A percentile compares a stretch with the other conserved stretches of the same genome.
Conservation (phyloP, 2,797 vertebrate genomes). For the Austrolebias charrua region DNA sequence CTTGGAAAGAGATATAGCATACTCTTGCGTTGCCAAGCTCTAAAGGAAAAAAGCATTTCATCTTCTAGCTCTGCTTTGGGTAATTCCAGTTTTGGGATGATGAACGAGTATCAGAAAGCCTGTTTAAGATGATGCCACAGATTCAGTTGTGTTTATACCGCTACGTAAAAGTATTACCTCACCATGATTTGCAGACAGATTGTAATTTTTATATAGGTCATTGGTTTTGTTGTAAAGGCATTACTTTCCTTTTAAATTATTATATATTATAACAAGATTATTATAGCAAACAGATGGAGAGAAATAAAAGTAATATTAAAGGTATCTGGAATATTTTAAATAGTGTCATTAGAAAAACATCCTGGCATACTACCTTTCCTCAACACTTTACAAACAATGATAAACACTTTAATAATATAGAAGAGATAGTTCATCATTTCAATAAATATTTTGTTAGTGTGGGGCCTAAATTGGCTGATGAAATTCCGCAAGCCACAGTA, state of each 20-base stretch:
- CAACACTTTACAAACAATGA: no score
- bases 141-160: slow-evolving; percentile 8
- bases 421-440: no score
- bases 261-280: no score
- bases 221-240: slow-evolving; percentile 8
- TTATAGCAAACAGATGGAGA: no score
- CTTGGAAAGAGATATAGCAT: slow-evolving; percentile 39
- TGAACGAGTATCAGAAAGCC: slow-evolving; percentile 13
- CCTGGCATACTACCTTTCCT: no score
- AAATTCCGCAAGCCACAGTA: no score
- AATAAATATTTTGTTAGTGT: no score
- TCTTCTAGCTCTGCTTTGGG: slow-evolving; percentile 21
- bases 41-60: slow-evolving; percentile 47
- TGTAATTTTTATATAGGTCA: neutral
- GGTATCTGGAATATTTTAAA: no score
- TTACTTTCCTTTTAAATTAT: neutral
- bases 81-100: slow-evolving; percentile 43
- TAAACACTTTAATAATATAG: no score
- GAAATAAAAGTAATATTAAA: no score
- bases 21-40: slow-evolving; percentile 46
- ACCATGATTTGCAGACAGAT: slow-evolving; percentile 21
- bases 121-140: slow-evolving; percentile 27
- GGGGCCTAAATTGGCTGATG: no score
- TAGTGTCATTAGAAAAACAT: no score
- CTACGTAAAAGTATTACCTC: neutral